Percentiles rank a stretch among this genome's conserved stretches.
Evolutionary conservation across 2,113 vertebrate genomes (phyloP).

Genomic region (Urocitellus parryii): DNA sequence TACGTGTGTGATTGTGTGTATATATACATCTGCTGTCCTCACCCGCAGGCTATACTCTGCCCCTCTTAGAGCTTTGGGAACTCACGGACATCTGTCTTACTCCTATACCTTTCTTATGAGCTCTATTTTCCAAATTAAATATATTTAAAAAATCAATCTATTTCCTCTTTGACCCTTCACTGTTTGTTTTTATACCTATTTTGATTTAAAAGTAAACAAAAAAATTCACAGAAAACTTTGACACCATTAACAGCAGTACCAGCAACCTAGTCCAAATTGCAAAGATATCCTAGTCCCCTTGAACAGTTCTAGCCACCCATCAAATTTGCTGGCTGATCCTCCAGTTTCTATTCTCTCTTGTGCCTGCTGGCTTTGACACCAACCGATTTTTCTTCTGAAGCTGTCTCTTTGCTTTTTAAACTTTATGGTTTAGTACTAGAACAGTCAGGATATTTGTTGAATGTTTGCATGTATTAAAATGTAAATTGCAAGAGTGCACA

Average conservation of each 20-base stretch:
- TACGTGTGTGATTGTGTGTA: neutral
- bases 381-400: neutral
- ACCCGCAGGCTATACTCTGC: neutral
- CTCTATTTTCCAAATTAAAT: neutral
- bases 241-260: neutral
- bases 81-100: neutral
- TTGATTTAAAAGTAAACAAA: neutral
- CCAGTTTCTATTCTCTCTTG: neutral
- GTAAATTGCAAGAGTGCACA: neutral
- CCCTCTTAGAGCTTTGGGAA: neutral
- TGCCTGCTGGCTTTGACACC: neutral
- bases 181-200: neutral
- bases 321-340: neutral
- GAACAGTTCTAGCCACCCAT: neutral
- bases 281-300: neutral
- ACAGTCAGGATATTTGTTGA: neutral
- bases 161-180: neutral
- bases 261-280: neutral
- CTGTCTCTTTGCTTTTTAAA: slow-evolving; percentile 3
- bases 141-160: neutral
- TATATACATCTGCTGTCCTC: neutral
- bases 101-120: neutral
- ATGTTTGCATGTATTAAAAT: neutral
- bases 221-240: neutral
- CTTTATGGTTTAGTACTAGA: neutral